Evolutionary conservation across 2,888 invertebrate species (phyloP).

Genomic region (Yponomeuta evonymella): DNA sequence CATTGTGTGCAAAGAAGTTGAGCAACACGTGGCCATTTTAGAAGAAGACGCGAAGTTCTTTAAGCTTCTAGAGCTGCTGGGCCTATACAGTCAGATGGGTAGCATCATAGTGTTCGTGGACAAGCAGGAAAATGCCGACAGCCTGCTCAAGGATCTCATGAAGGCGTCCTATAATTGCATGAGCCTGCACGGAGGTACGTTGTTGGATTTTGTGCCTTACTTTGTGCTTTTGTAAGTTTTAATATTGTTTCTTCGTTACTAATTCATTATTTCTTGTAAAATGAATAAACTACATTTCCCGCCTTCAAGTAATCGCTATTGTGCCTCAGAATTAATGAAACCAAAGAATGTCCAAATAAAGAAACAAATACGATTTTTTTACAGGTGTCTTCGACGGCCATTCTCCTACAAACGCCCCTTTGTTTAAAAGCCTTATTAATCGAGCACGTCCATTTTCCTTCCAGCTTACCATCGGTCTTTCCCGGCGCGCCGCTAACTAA

Average conservation of each 20-base stretch:
- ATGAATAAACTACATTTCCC: no score
- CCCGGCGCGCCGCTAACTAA: constrained; percentile 22
- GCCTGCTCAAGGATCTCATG: constrained; percentile 94
- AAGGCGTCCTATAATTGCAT: constrained; percentile 97
- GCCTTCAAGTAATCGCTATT: no score
- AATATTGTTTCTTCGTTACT: no score
- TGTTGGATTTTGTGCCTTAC: neutral
- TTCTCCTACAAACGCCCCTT: neutral
- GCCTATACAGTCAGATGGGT: constrained; percentile 93
- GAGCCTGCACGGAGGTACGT: constrained; percentile 93
- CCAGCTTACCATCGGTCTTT: constrained; percentile 38
- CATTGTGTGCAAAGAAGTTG: constrained; percentile 98
- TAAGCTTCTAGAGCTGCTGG: constrained; percentile 97
- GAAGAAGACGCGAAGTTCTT: constrained; percentile 99
- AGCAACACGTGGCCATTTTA: constrained; percentile 93
- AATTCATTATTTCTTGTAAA: no score
- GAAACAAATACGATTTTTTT: neutral
- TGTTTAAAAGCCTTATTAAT: neutral
- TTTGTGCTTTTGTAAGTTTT: no score
- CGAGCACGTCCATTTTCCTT: constrained; percentile 35
- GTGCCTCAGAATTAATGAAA: no score
- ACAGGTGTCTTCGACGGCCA: neutral
- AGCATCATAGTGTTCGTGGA: constrained; percentile 98
- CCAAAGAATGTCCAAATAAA: no score
- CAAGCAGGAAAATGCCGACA: constrained; percentile 98